Evolutionary conservation across 1,140 invertebrate genomes (phyloP).

Genomic region (Drosophila pachea): DNA sequence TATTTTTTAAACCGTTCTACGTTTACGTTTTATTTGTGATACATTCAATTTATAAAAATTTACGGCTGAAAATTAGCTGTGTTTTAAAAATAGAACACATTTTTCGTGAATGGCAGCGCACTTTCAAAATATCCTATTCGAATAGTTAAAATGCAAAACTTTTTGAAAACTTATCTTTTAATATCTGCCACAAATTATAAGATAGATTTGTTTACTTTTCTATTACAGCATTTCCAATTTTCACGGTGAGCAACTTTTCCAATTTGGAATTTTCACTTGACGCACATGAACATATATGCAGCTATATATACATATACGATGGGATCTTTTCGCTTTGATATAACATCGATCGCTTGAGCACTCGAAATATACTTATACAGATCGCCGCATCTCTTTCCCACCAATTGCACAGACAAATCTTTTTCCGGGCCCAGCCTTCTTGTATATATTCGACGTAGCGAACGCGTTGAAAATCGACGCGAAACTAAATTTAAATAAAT

Average conservation of each 20-base stretch:
- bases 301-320: conserved; percentile 35
- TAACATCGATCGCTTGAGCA: conserved; percentile 63
- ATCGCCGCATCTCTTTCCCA: conserved; percentile 71
- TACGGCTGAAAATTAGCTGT: conserved; percentile 72
- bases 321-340: conserved; percentile 55
- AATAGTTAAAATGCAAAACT: conserved; percentile 54
- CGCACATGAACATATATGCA: conserved; percentile 40
- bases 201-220: conserved; percentile 61
- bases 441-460: conserved; percentile 53
- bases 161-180: conserved; percentile 22
- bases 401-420: conserved; percentile 49
- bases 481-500: conserved; percentile 74
- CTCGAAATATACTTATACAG: conserved; percentile 74
- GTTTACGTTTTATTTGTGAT: conserved; percentile 33
- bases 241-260: conserved; percentile 30
- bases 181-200: conserved; percentile 30
- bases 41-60: conserved; percentile 57
- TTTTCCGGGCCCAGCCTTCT: conserved; percentile 33
- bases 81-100: conserved; percentile 77
- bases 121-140: conserved; percentile 47
- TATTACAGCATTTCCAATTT: conserved; percentile 32
- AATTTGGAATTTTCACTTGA: conserved; percentile 53
- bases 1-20: neutral
- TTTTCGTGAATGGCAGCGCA: conserved; percentile 66
- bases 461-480: conserved; percentile 71